A percentile compares a stretch with the other conserved stretches of the same genome.
Evolutionary conservation across 2,888 invertebrate genomes (phyloP).

Genomic region (Bruchidius siliquastri): DNA sequence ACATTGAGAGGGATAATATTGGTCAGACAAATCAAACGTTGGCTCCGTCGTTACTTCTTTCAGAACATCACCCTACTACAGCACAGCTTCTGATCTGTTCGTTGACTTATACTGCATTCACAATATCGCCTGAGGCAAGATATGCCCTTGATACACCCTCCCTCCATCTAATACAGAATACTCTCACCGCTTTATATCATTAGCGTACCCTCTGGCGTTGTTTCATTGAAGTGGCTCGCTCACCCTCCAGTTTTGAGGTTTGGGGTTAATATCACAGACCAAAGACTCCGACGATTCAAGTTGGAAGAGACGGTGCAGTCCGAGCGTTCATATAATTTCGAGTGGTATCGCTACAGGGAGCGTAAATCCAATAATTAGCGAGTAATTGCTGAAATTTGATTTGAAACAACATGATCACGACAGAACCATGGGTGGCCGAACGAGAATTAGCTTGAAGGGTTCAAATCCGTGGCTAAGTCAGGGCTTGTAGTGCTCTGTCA

Average conservation of each 20-base stretch:
- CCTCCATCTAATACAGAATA: background rate
- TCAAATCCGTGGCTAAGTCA: background rate
- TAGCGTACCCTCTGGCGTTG: background rate
- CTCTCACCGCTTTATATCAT: background rate
- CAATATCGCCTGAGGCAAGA: background rate
- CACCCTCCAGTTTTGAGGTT: constrained; percentile 5
- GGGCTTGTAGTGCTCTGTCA: no score
- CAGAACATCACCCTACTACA: no score
- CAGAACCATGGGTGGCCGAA: constrained; percentile 27
- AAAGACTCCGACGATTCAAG: background rate
- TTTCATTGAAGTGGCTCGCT: background rate
- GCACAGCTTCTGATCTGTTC: background rate
- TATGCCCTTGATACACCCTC: background rate
- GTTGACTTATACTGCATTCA: background rate
- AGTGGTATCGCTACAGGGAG: constrained; percentile 28
- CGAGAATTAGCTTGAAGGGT: background rate
- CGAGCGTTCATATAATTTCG: constrained; percentile 13
- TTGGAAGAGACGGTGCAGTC: background rate
- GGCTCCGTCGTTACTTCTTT: no score
- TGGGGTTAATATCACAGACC: constrained; percentile 3
- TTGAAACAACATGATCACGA: constrained; percentile 22
- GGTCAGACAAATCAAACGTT: no score
- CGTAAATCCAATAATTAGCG: constrained; percentile 41
- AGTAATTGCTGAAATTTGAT: constrained; percentile 42
- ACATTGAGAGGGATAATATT: no score